Base-by-base conservation (phyloP, 2,797 vertebrate species). In the Paratrypauchen microcephalus region DNA sequence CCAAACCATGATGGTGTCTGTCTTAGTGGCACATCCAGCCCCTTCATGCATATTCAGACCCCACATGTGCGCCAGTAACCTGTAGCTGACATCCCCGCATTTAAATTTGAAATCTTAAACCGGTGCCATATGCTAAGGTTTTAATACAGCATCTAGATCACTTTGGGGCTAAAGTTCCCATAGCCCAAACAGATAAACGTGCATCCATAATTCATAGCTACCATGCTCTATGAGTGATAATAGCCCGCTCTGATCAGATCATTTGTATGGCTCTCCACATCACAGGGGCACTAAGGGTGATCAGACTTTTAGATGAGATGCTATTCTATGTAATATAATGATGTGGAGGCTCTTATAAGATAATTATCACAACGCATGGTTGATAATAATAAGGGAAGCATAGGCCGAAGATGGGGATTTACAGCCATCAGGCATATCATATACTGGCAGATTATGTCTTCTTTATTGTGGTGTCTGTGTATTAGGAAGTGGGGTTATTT, bases 131-230 rank as follows among this genome's bases (percentile, higher is more conserved):
- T 60, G 65, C 70, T 70, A 69, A 80, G 81, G 74, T 79, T 79
- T 71, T 2, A 55, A 66, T 55, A 39, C 4, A n/a, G 48, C 32
- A 3, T 55, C 36, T 54, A 79, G 68, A 70, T 73, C 54, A 47
- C 58, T 61, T 77, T 59, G 47, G 66, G 78, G 73, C 78, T 82
- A 80, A 84, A 72, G 75, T 74, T 78, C 74, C 65, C 67, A 36
- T 67, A 78, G 70, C 73, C 78, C 75, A 86, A 90, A 88, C 80
- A 83, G 81, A 87, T 83, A 84, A 86, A 89, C 86, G 61, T 18
- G 78, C 70, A 89, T 93, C 87, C 90, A 92, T 92, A 87, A 92
- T 94, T 90, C 86, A 93, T 82, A 83, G 77, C 83, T 90, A 86
- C 87, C 79, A 86, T 83, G 70, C 64, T 67, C 71, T 86, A 85